phyloP scores from a whole-genome alignment of 2,113 vertebrate species.

The Colistium nudipinnis region DNA sequence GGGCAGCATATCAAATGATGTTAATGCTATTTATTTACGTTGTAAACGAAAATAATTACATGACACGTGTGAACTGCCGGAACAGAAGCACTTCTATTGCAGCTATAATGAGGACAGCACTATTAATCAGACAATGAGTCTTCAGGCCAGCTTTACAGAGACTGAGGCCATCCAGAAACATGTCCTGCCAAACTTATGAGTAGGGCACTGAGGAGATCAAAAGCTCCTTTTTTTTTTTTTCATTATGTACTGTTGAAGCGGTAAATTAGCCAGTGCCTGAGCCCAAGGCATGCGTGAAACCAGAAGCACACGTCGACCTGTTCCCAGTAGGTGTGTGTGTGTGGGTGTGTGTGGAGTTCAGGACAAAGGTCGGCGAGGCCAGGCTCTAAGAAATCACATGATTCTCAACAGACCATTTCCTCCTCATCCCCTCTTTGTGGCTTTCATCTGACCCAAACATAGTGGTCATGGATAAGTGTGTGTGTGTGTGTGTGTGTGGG shows the following conservation, averaged over 20 bases:
- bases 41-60: constrained; percentile 45
- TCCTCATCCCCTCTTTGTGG: constrained; percentile 47
- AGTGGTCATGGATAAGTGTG: constrained; percentile 38
- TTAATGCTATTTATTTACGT: constrained; percentile 49
- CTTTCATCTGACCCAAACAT: constrained; percentile 70
- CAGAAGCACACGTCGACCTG: constrained; percentile 73
- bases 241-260: constrained; percentile 76
- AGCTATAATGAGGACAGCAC: constrained; percentile 57
- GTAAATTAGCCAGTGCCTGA: constrained; percentile 80
- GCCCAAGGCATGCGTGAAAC: constrained; percentile 82
- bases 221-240: constrained; percentile 76
- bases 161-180: constrained; percentile 71
- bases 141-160: constrained; percentile 54
- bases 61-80: constrained; percentile 33
- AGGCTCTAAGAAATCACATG: constrained; percentile 76
- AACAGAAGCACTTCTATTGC: constrained; percentile 38
- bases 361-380: constrained; percentile 69
- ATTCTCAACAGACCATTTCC: constrained; percentile 63
- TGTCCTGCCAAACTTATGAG: constrained; percentile 75
- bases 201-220: constrained; percentile 72
- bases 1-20: constrained; percentile 21
- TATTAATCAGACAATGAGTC: constrained; percentile 61
- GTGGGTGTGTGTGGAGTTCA: constrained; percentile 55
- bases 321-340: constrained; percentile 69
- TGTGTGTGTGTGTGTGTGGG: constrained; percentile 46